Evolutionary conservation across 2,888 invertebrate genomes (phyloP).

Genomic region (Calameuta pallipes): DNA sequence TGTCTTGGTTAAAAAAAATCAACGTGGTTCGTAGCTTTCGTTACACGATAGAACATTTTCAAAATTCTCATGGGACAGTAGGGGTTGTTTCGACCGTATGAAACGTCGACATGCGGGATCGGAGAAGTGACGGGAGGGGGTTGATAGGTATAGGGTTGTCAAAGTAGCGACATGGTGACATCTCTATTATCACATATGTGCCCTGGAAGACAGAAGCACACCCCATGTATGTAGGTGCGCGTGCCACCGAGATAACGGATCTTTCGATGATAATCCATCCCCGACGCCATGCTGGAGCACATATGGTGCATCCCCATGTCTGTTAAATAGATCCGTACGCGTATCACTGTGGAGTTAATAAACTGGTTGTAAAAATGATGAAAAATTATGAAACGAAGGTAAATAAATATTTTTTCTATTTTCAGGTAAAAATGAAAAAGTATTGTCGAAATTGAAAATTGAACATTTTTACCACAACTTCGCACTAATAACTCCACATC

Average conservation of each 20-base stretch:
- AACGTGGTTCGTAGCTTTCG: not conserved
- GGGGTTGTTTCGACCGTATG: conserved; percentile 26
- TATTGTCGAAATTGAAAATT: too few relatives aligned
- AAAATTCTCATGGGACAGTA: conserved; percentile 48
- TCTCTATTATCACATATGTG: conserved; percentile 62
- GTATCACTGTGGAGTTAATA: not conserved
- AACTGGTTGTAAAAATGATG: too few relatives aligned
- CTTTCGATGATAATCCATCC: conserved; percentile 60
- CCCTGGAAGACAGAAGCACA: conserved; percentile 23
- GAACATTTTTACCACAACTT: too few relatives aligned
- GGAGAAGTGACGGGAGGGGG: conserved; percentile 7
- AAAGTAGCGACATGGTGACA: conserved; percentile 64
- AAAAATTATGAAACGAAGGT: too few relatives aligned
- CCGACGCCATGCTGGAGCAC: conserved; percentile 45
- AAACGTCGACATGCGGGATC: not conserved
- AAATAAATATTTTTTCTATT: too few relatives aligned
- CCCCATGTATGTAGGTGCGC: conserved; percentile 46
- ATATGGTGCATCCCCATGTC: conserved; percentile 50
- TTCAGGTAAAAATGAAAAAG: too few relatives aligned
- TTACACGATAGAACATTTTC: conserved; percentile 35
- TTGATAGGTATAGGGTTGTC: conserved; percentile 57
- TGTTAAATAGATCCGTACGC: conserved; percentile 40
- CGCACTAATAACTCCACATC: too few relatives aligned
- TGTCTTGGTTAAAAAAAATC: not conserved
- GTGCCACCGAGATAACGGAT: conserved; percentile 63